Evolutionary conservation across 1,140 invertebrate species (phyloP).

Genomic region (Nasonia longicornis): DNA sequence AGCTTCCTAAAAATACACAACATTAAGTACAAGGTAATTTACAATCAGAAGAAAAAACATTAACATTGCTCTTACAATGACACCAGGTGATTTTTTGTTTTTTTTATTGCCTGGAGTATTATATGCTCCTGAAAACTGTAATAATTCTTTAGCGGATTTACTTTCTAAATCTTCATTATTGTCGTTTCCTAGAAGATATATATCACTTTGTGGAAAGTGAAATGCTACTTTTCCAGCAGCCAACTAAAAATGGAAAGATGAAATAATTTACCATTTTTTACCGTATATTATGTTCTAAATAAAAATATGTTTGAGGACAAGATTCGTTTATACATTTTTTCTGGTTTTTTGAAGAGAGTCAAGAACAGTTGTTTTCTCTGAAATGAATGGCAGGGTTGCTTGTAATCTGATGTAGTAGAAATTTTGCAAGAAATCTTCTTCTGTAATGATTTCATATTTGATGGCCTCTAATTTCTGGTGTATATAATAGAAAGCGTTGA

Average conservation of each 20-base stretch:
- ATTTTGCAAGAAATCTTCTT: constrained; percentile 74
- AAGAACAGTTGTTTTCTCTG: constrained; percentile 56
- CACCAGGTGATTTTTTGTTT: constrained; percentile 64
- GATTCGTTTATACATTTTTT: constrained; percentile 59
- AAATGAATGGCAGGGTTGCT: constrained; percentile 58
- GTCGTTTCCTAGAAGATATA: constrained; percentile 73
- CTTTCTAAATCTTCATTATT: constrained; percentile 70
- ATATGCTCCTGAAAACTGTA: constrained; percentile 58
- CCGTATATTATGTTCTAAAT: not conserved
- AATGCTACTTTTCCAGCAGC: constrained; percentile 77
- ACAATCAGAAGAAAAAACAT: constrained; percentile 51
- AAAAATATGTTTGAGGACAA: not conserved
- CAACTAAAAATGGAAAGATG: constrained; percentile 65
- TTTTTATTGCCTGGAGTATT: constrained; percentile 66
- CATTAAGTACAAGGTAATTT: constrained; percentile 67
- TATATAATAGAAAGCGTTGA: constrained; percentile 76
- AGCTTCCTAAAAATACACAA: constrained; percentile 57
- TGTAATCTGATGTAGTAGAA: constrained; percentile 76
- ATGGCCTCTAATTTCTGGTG: constrained; percentile 79
- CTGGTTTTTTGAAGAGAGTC: constrained; percentile 62
- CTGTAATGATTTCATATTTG: constrained; percentile 71
- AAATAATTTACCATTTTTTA: constrained; percentile 31
- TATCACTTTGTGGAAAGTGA: constrained; percentile 71
- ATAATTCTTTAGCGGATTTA: constrained; percentile 71
- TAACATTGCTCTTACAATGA: constrained; percentile 33